phyloP scores from a whole-genome alignment of 2,113 vertebrate species.

The Anolis carolinensis region DNA sequence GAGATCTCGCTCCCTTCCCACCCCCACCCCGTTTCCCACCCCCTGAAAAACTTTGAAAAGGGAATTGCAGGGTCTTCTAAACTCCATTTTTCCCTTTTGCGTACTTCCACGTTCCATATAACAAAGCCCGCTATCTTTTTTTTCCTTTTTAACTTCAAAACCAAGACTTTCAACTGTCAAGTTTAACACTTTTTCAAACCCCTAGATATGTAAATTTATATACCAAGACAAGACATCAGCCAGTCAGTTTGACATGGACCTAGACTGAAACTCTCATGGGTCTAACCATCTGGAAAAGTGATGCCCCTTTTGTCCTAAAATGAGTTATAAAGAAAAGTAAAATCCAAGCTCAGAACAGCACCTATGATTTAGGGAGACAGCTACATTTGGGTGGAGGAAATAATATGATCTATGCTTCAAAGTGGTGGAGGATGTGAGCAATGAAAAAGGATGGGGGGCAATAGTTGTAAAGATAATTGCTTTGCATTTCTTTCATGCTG shows the following conservation, averaged over 20 bases:
- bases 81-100: slow-evolving; percentile 57
- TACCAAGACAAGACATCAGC: slow-evolving; percentile 31
- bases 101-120: slow-evolving; percentile 28
- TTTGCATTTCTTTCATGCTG: neutral
- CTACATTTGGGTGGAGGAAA: neutral
- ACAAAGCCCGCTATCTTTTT: slow-evolving; percentile 16
- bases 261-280: slow-evolving; percentile 4
- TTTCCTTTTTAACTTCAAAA: slow-evolving; percentile 49
- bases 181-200: slow-evolving; percentile 67
- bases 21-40: slow-evolving; percentile 47
- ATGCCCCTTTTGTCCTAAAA: slow-evolving; percentile 15
- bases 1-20: slow-evolving; percentile 69
- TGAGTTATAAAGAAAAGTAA: slow-evolving; percentile 2
- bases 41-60: slow-evolving; percentile 46
- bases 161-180: slow-evolving; percentile 13
- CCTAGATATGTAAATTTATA: slow-evolving; percentile 54
- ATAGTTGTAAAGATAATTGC: neutral
- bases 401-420: fast-evolving
- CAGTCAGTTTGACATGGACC: neutral
- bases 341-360: neutral
- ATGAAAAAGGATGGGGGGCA: neutral
- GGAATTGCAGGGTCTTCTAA: slow-evolving; percentile 67
- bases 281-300: neutral
- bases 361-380: neutral
- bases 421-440: neutral